Base-by-base conservation (phyloP, 2,797 vertebrate genomes). In the Gymnoscopelus microlampas region DNA sequence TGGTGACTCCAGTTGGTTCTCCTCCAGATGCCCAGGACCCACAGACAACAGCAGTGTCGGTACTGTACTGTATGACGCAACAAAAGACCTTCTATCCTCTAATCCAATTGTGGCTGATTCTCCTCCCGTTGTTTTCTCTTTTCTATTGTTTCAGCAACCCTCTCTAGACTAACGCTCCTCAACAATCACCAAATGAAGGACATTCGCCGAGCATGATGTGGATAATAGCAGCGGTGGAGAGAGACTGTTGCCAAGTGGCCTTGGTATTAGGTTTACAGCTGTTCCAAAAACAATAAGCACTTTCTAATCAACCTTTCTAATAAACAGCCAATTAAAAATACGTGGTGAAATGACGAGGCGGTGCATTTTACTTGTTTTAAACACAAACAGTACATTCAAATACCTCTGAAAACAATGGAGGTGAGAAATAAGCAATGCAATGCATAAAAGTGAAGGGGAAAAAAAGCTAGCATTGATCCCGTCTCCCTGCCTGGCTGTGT, bases 281-380 rank as follows among this genome's bases (percentile, higher is more conserved):
- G 32, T 66, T 54, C 14, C 53, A n/a, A 66, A 9, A 44, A 66
- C 53, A 47, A 35, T 13, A 48, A 56, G 56, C 53, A 55, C 39
- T 44, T 56, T 55, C 53, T 24, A 44, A 65, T 29, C 23, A 55
- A 66, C 15, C 32, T 55, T 55, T 54, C 53, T 55, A 47, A 66
- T 66, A 26, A 66, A 55, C 35, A 44, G 50, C 63, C 53, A 56
- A 56, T 56, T 54, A 39, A 35, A 5, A 6, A n/a, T n/a, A 29
- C 26, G 3, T 29, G 26, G 2, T 29, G 26, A 29, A 29, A 29
- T 29, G 26, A 29, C 1, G 26, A 2, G 26, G 3, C 3, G 26
- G 26, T 29, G 26, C 26, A 26, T 26, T n/a, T n/a, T 29, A 29
- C 3, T 29, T 2, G 3, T 29, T 29, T 29, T 29, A 4, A 29